Conservation (phyloP, 2,113 vertebrate genomes). For the Eubucco bourcierii region DNA sequence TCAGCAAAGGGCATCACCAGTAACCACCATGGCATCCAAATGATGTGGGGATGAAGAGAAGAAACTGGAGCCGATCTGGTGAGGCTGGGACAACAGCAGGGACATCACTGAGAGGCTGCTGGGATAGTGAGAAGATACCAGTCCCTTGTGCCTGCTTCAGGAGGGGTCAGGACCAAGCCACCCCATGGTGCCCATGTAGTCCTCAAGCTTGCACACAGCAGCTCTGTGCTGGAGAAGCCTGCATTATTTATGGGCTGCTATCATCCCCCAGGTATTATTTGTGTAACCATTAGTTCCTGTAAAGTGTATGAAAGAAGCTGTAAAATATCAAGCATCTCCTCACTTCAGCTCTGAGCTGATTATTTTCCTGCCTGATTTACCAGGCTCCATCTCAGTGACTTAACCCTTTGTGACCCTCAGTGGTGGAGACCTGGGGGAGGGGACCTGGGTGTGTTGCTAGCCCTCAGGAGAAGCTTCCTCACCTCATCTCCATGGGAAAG, state of each 20-base stretch:
- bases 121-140: background rate
- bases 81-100: background rate
- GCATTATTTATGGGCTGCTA: conserved; percentile 48
- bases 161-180: background rate
- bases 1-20: accelerated
- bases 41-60: accelerated
- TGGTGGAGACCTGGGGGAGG: accelerated
- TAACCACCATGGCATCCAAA: too few species aligned
- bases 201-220: background rate
- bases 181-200: accelerated
- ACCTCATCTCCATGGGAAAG: accelerated
- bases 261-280: conserved; percentile 55
- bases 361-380: conserved; percentile 30
- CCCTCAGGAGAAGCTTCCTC: background rate
- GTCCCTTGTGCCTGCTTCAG: background rate
- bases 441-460: accelerated
- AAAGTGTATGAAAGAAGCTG: conserved; percentile 41
- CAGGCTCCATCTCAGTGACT: background rate
- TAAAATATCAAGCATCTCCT: conserved; percentile 37
- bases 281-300: conserved; percentile 52
- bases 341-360: conserved; percentile 11
- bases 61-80: background rate
- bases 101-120: accelerated
- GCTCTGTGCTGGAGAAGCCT: background rate
- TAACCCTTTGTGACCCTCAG: background rate